Percentiles rank a stretch among this genome's conserved stretches.
These are phyloP conservation scores for Drosophila elegans DNA, from an alignment of 1,140 invertebrate genomes.

Conservation along the genomic window DNA sequence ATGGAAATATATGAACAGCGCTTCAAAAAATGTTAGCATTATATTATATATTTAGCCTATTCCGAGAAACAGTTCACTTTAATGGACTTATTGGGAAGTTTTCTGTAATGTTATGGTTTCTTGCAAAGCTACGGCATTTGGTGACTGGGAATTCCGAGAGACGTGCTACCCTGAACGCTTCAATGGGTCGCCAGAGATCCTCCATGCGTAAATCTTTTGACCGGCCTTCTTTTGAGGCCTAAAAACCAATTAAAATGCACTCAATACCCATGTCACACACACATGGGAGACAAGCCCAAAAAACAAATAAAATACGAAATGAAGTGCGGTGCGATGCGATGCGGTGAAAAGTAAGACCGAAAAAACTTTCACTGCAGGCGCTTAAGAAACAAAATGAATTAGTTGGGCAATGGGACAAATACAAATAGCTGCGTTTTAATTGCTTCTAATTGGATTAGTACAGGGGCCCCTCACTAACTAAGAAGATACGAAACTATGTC, in stretches of 20 bases:
- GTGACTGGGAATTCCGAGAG: slow-evolving; percentile 5
- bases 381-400: slow-evolving; percentile 38
- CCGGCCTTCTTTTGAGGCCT: slow-evolving; percentile 61
- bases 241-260: slow-evolving; percentile 78
- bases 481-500: slow-evolving; percentile 77
- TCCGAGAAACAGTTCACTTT: background rate
- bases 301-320: slow-evolving; percentile 46
- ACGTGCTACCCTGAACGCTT: slow-evolving; percentile 39
- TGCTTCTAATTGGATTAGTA: slow-evolving; percentile 81
- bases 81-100: background rate
- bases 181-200: slow-evolving; percentile 30
- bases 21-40: too few relatives aligned
- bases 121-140: background rate
- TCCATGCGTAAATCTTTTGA: slow-evolving; percentile 44
- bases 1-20: too few relatives aligned
- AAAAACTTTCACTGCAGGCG: slow-evolving; percentile 73
- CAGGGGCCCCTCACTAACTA: slow-evolving; percentile 19
- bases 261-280: slow-evolving; percentile 64
- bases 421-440: slow-evolving; percentile 70
- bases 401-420: slow-evolving; percentile 49
- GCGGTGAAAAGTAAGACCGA: slow-evolving; percentile 42
- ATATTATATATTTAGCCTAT: background rate
- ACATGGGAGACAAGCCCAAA: slow-evolving; percentile 44
- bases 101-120: background rate
- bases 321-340: slow-evolving; percentile 9